phyloP scores from a whole-genome alignment of 2,888 invertebrate species.

The Megalurothrips usitatus region DNA sequence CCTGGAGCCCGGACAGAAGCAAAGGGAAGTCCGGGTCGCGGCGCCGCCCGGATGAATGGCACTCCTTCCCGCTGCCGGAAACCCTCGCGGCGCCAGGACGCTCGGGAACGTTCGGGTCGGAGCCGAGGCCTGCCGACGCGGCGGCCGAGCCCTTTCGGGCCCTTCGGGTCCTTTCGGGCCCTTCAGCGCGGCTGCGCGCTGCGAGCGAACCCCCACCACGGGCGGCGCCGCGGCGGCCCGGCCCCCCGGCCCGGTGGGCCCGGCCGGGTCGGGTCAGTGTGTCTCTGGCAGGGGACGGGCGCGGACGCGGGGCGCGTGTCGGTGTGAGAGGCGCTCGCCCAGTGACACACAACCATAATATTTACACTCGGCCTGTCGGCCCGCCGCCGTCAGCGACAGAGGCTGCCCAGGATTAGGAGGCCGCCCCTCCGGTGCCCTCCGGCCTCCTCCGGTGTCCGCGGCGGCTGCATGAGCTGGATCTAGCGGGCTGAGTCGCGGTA shows the following conservation, averaged over 20 bases:
- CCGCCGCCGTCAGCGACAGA: not conserved
- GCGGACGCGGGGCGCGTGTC: not conserved
- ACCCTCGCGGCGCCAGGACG: too few species aligned
- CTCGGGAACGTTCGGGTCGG: too few species aligned
- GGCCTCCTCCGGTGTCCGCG: not conserved
- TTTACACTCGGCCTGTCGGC: not conserved
- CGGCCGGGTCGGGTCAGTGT: not conserved
- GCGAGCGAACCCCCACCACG: not conserved
- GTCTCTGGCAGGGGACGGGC: not conserved
- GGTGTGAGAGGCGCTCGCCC: not conserved
- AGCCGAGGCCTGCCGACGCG: too few species aligned
- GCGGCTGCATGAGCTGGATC: not conserved
- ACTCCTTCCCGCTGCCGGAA: too few species aligned
- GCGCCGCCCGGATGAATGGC: too few species aligned
- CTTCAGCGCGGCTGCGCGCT: not conserved
- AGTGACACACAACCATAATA: not conserved
- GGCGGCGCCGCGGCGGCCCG: not conserved
- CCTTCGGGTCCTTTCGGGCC: not conserved
- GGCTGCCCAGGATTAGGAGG: not conserved
- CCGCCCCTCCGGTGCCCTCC: too few species aligned
- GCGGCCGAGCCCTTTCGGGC: not conserved
- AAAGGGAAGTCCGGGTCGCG: too few species aligned
- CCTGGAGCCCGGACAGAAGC: too few species aligned
- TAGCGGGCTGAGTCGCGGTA: not conserved
- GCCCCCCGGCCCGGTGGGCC: not conserved